Evolutionary conservation across 1,140 invertebrate genomes (phyloP).

Genomic region (Zaprionus capensis): DNA sequence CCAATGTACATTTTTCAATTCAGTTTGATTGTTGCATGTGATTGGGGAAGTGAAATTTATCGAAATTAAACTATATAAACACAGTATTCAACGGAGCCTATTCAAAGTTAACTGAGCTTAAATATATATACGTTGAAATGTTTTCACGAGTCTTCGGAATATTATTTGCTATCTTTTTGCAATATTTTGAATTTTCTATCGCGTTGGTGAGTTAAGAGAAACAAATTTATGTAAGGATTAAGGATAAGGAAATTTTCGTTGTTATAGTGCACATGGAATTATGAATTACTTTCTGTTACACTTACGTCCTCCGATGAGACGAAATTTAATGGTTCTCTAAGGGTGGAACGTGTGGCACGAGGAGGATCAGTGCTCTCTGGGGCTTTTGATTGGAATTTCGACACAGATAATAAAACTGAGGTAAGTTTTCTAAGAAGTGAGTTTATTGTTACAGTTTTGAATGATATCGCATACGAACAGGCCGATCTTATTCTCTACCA

Average conservation of each 20-base stretch:
- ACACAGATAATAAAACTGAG: neutral
- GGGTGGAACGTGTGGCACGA: neutral
- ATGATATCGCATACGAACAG: neutral
- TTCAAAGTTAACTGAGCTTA: neutral
- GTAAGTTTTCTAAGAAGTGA: neutral
- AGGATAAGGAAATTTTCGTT: neutral
- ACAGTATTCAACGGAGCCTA: neutral
- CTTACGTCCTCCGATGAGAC: neutral
- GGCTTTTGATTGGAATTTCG: neutral
- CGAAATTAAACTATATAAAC: neutral
- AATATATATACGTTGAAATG: neutral
- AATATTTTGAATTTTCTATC: neutral
- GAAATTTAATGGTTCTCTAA: neutral
- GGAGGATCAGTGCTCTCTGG: neutral
- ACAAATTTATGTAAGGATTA: neutral
- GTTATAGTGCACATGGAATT: neutral
- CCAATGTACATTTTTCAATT: neutral
- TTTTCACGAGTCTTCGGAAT: neutral
- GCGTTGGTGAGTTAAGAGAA: neutral
- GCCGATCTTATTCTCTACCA: neutral
- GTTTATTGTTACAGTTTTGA: neutral
- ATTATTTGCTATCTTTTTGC: neutral
- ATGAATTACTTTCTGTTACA: neutral
- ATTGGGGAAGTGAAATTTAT: neutral
- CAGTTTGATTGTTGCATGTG: neutral